phyloP scores from a whole-genome alignment of 1,140 invertebrate genomes.

The Coboldia fuscipes region DNA sequence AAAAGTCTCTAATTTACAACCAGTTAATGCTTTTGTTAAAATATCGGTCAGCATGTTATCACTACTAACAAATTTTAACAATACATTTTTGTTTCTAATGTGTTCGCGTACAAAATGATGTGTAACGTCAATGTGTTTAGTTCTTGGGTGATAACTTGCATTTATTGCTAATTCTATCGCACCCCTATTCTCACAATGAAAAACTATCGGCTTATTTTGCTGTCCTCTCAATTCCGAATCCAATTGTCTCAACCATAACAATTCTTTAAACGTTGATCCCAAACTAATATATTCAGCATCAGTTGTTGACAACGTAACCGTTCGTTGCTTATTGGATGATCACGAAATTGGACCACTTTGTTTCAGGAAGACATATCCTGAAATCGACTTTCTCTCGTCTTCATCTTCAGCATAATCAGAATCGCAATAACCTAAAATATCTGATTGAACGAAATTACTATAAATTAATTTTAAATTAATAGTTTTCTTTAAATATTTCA shows the following conservation, averaged over 20 bases:
- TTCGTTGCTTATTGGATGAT: conserved; percentile 15
- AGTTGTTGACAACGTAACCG: conserved; percentile 16
- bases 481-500: conserved; percentile 8
- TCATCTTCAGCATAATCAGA: conserved; percentile 15
- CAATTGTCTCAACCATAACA: conserved; percentile 11
- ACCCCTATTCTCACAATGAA: conserved; percentile 2
- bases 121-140: neutral
- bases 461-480: conserved; percentile 6
- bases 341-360: conserved; percentile 13
- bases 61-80: too few relatives aligned
- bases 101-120: conserved; percentile 2
- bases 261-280: conserved; percentile 8
- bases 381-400: conserved; percentile 12
- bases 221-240: neutral
- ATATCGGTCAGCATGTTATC: too few relatives aligned
- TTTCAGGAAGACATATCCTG: too few relatives aligned
- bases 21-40: too few relatives aligned
- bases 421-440: conserved; percentile 9
- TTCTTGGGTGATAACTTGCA: neutral
- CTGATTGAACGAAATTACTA: neutral
- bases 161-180: conserved; percentile 1
- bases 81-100: too few relatives aligned
- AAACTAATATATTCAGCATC: conserved; percentile 18
- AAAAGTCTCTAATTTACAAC: too few relatives aligned
- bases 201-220: too few relatives aligned